These are phyloP conservation scores for Hyppa rectilinea DNA, from an alignment of 2,888 invertebrate genomes.

Conservation along the genomic window DNA sequence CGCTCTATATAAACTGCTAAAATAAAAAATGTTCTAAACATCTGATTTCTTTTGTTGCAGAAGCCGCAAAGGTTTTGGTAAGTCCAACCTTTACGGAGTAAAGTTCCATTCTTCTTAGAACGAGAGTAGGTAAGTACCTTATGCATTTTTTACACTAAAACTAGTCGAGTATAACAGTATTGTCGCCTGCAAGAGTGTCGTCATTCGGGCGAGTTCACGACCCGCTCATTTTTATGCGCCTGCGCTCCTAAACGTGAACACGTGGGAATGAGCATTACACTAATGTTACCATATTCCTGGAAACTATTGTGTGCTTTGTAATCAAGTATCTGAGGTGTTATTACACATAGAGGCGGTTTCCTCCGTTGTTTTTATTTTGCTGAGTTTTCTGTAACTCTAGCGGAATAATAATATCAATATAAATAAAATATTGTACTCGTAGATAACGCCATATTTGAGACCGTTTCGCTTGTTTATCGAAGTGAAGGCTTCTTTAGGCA, in stretches of 20 bases:
- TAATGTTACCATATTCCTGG: slow-evolving; percentile 66
- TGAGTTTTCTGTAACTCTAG: slow-evolving; percentile 28
- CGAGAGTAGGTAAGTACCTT: slow-evolving; percentile 22
- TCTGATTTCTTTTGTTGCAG: slow-evolving; percentile 45
- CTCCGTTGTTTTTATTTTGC: slow-evolving; percentile 32
- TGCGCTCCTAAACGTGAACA: slow-evolving; percentile 60
- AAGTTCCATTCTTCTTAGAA: not conserved
- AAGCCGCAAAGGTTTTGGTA: slow-evolving; percentile 5
- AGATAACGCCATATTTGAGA: not conserved
- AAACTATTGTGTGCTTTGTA: slow-evolving; percentile 57
- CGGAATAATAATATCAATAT: not conserved
- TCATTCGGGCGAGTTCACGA: slow-evolving; percentile 69
- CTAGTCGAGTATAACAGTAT: slow-evolving; percentile 36
- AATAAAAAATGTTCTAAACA: slow-evolving; percentile 15
- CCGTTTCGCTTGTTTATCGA: too few species aligned
- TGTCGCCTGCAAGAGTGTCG: slow-evolving; percentile 51
- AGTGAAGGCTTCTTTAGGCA: too few species aligned
- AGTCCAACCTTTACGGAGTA: not conserved
- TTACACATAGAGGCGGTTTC: slow-evolving; percentile 41
- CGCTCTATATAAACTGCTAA: not conserved
- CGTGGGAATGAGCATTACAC: slow-evolving; percentile 69
- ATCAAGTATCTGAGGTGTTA: slow-evolving; percentile 48
- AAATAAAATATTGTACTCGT: not conserved
- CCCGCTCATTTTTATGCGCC: slow-evolving; percentile 69
- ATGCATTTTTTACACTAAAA: slow-evolving; percentile 41